phyloP scores from a whole-genome alignment of 2,113 vertebrate species.

The Meles meles region DNA sequence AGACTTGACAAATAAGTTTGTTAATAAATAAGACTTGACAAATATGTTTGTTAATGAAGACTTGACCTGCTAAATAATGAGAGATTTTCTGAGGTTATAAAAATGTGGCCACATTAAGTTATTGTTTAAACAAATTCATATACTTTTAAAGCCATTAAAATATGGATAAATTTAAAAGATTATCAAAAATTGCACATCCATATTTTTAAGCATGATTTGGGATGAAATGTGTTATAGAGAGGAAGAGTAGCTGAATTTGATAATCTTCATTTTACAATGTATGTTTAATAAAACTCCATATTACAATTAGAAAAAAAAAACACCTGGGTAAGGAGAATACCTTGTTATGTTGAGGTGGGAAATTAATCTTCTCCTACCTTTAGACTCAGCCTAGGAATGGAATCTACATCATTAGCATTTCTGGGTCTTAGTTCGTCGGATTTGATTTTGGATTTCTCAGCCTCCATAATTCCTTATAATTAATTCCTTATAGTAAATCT shows the following conservation, averaged over 20 bases:
- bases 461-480: not conserved
- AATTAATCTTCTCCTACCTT: not conserved
- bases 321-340: not conserved
- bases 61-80: not conserved
- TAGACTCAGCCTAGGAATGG: not conserved
- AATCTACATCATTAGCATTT: not conserved
- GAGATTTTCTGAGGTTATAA: not conserved
- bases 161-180: not conserved
- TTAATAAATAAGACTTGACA: too few species aligned
- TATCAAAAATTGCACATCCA: not conserved
- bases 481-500: not conserved
- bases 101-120: not conserved
- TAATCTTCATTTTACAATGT: not conserved
- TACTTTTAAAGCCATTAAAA: not conserved
- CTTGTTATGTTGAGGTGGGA: not conserved
- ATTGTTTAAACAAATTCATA: not conserved
- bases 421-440: not conserved
- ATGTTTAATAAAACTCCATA: not conserved
- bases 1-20: too few species aligned
- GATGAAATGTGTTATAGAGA: not conserved
- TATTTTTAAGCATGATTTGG: not conserved
- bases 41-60: not conserved
- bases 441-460: not conserved
- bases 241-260: not conserved
- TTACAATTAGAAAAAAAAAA: not conserved